Evolutionary conservation across 2,113 vertebrate species (phyloP), one percentile per base, ranked within the genome.

Genomic region (cattle (Bos taurus)): DNA sequence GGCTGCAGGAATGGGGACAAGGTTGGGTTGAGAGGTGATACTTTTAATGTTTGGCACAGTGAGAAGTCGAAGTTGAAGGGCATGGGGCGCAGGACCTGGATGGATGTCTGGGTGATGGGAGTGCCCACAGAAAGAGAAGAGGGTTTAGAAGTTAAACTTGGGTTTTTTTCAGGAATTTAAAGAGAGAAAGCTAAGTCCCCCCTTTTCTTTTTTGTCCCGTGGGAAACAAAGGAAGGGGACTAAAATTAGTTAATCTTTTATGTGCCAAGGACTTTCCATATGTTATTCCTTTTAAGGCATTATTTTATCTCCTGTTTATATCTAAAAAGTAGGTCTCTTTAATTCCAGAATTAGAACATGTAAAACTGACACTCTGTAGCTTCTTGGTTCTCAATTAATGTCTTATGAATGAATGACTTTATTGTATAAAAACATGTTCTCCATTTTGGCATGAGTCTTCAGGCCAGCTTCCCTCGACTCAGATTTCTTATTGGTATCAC

Each of bases 261-360:
- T 92, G 59, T 81, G 46, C 40, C 46, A 82, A 60, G 6, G 17
- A 48, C 83, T 96, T 96, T 71, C 23, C 84, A 64, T 94, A 50
- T 11, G 26, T 94, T 74, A 62, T 90, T 93, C 91, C 56, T 71
- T 52, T 77, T 43, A 95, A 95, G 74, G 25, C 19, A 40, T 93
- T 71, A 33, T 88, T 96, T 81, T 78, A 67, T 90, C 33, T 93
- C n/a, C 30, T 85, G 40, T 92, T 96, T 87, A n/a, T 88, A 78
- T 84, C 90, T 48, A 91, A 83, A 52, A 86, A 82, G 54, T 43
- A 67, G 5, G 11, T 59, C 57, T 81, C 13, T 71, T 92, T 88
- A 81, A 94, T 88, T 97, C 56, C 12, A 89, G 89, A 82, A 93
- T 85, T 81, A 82, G 59, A 77, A 54, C 15, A 26, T 36, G 48